Base-by-base conservation (phyloP, 2,888 invertebrate species). In the Chironomus tentans region DNA sequence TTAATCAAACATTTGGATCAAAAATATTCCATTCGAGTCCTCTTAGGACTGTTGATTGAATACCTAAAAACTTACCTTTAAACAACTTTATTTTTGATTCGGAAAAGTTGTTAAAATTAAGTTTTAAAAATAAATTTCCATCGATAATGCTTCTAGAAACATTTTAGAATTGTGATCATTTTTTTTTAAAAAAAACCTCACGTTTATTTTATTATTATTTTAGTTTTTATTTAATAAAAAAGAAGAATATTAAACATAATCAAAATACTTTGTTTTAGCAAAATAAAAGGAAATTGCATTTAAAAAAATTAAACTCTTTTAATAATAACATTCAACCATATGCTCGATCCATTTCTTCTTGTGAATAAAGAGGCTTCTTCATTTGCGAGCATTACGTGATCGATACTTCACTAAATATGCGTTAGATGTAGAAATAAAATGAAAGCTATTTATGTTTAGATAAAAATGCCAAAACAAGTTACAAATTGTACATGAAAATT, bases 291-390 rank as follows among this genome's bases (percentile, higher is more conserved):
- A 68, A 70, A 48, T 70, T 70, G 47, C 70, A 70, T 48, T 28
- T 47, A 56, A 71, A 61, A 70, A 71, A 71, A 71, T 71, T 71
- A 71, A 71, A 71, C 71, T 71, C 71, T 71, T 71, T 56, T 28
- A 56, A 71, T 71, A 56, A 48, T 47, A 71, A 21, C 56, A 71
- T 71, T 50, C 50, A 71, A 71, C 50, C 61, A 24, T 48, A 12
- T 65, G 65, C 65, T 65, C 65, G 65, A 56, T 15, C 18, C 0
- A 18, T 56, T 56, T 56, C 15, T 15, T 15, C 56, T 15, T 18
- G 15, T n/a, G 6, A 56, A 56, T 18, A 18, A 56, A 56, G 56
- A 7, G 15, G 50, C n/a, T 15, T 56, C 18, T 15, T 38, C 2
- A 10, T 38, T 38, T 38, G 1, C 38, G 38, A 38, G 38, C 38